These are phyloP conservation scores for Frankliniella fusca DNA, from an alignment of 2,888 invertebrate genomes.

Conservation along the genomic window DNA sequence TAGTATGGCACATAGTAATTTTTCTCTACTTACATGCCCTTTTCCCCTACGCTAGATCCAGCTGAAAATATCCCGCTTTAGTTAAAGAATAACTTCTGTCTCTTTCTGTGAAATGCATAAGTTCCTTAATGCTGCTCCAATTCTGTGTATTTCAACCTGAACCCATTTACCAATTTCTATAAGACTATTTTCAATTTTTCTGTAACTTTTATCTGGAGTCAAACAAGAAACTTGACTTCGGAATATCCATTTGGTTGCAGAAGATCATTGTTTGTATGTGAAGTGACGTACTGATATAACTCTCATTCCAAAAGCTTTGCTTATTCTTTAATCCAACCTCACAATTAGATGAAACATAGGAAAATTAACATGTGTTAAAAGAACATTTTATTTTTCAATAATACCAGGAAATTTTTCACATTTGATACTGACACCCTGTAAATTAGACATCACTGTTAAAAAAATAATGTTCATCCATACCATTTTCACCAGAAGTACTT, in stretches of 20 bases:
- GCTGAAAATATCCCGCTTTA: no score
- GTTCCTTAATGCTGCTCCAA: no score
- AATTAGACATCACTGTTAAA: neutral
- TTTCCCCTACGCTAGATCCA: no score
- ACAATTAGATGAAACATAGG: neutral
- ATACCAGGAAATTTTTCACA: neutral
- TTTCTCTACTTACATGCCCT: no score
- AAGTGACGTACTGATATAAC: neutral
- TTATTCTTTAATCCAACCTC: neutral
- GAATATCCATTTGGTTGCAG: neutral
- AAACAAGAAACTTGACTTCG: neutral
- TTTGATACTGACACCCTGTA: neutral
- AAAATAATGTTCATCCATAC: neutral
- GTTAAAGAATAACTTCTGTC: no score
- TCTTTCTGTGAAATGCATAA: no score
- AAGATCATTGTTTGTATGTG: neutral
- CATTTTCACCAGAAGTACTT: neutral
- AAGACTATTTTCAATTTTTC: no score
- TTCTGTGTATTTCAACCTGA: no score
- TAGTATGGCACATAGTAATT: no score
- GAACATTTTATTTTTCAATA: neutral
- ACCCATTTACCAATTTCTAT: no score
- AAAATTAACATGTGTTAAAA: neutral
- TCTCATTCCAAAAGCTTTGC: neutral
- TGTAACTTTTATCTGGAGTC: neutral